Conservation (phyloP, 2,113 vertebrate genomes). For the Carollia perspicillata region DNA sequence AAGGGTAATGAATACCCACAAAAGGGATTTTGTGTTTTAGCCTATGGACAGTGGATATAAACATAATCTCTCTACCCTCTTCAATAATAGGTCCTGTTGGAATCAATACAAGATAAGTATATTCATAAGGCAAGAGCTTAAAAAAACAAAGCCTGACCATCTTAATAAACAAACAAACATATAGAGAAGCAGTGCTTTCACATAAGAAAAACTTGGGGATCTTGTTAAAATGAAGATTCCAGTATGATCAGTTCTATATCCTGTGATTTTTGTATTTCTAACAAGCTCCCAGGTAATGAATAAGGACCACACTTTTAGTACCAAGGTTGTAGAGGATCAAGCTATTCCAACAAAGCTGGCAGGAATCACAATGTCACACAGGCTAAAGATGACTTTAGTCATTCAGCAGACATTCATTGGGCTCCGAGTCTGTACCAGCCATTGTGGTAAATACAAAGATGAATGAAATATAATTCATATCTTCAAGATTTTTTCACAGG, state of each 20-base stretch:
- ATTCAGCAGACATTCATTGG: background rate
- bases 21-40: background rate
- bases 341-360: background rate
- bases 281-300: background rate
- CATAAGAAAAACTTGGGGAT: background rate
- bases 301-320: background rate
- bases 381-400: background rate
- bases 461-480: background rate
- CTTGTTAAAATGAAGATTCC: background rate
- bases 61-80: background rate
- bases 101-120: conserved; percentile 26
- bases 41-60: background rate
- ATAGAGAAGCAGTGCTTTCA: background rate
- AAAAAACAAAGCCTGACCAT: background rate
- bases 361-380: background rate
- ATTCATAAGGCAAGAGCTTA: background rate
- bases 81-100: background rate
- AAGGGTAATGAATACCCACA: background rate
- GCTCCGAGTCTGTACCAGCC: background rate
- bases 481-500: background rate
- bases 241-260: background rate
- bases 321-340: background rate
- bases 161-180: background rate
- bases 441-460: background rate
- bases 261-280: background rate